A percentile compares a stretch with the other conserved stretches of the same genome.
phyloP scores from a whole-genome alignment of 2,797 vertebrate species.

The Catostomus latipinnis region DNA sequence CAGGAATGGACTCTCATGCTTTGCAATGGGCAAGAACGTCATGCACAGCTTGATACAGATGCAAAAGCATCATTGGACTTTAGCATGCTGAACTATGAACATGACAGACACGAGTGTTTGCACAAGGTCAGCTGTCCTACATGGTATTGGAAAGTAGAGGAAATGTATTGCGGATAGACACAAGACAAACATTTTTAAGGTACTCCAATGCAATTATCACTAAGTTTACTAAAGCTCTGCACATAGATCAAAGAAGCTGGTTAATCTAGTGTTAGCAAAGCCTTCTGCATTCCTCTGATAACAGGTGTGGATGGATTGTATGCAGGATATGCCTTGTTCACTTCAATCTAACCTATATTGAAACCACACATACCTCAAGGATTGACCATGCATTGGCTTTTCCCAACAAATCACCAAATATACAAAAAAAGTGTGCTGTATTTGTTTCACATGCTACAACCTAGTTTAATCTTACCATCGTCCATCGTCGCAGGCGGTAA shows the following conservation, averaged over 20 bases:
- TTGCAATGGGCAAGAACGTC: not conserved
- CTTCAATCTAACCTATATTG: not conserved
- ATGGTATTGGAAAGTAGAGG: not conserved
- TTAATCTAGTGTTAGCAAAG: not conserved
- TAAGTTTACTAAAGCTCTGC: not conserved
- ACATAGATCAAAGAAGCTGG: not conserved
- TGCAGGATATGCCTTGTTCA: not conserved
- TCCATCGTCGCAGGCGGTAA: constrained; percentile 40
- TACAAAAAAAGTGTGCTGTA: not conserved
- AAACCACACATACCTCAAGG: not conserved
- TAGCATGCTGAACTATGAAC: not conserved
- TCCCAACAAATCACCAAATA: not conserved
- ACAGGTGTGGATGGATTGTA: not conserved
- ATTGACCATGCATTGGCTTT: not conserved
- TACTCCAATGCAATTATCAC: not conserved
- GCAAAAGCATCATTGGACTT: not conserved
- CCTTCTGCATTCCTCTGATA: not conserved
- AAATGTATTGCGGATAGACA: not conserved
- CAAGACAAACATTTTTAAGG: not conserved
- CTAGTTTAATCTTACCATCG: constrained; percentile 42
- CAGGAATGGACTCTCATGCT: not conserved
- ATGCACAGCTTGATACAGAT: not conserved
- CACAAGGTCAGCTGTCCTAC: not conserved
- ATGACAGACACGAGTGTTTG: not conserved
- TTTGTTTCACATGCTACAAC: not conserved